phyloP scores from a whole-genome alignment of 2,888 invertebrate genomes.

The Limenitis camilla region DNA sequence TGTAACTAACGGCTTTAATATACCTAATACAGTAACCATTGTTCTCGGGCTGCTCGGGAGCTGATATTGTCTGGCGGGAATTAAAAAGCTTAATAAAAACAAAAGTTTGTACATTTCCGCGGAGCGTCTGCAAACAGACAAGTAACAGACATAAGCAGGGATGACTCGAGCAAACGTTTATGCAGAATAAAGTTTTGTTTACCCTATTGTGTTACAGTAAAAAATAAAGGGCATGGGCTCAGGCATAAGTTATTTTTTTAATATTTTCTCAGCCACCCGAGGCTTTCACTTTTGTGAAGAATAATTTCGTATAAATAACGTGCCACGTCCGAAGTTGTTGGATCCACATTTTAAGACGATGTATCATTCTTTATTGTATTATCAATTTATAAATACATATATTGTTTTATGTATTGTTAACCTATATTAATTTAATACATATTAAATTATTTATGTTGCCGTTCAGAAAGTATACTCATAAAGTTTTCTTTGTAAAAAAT shows the following conservation, averaged over 20 bases:
- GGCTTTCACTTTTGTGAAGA: constrained; percentile 52
- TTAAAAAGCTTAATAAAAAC: constrained; percentile 22
- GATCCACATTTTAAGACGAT: too few relatives aligned
- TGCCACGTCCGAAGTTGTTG: constrained; percentile 47
- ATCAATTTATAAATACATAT: too few relatives aligned
- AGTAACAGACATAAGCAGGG: constrained; percentile 25
- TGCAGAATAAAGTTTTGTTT: constrained; percentile 52
- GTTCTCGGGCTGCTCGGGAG: constrained; percentile 7
- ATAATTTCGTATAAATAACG: constrained; percentile 63
- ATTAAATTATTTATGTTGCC: too few relatives aligned
- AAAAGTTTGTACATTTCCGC: constrained; percentile 17
- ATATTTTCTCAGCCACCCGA: constrained; percentile 54
- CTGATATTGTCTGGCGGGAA: constrained; percentile 16
- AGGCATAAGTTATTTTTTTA: constrained; percentile 63
- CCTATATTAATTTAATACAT: too few relatives aligned
- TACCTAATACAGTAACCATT: constrained; percentile 11
- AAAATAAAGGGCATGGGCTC: constrained; percentile 45
- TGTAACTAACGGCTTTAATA: constrained; percentile 15
- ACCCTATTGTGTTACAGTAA: constrained; percentile 46
- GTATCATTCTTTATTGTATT: too few relatives aligned
- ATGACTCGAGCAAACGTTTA: constrained; percentile 38
- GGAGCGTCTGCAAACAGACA: constrained; percentile 23
- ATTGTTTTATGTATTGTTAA: too few relatives aligned
- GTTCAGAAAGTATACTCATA: too few relatives aligned
- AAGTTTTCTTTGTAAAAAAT: too few relatives aligned